Conservation (phyloP, 2,888 invertebrate species). For the Parnassius orleans region DNA sequence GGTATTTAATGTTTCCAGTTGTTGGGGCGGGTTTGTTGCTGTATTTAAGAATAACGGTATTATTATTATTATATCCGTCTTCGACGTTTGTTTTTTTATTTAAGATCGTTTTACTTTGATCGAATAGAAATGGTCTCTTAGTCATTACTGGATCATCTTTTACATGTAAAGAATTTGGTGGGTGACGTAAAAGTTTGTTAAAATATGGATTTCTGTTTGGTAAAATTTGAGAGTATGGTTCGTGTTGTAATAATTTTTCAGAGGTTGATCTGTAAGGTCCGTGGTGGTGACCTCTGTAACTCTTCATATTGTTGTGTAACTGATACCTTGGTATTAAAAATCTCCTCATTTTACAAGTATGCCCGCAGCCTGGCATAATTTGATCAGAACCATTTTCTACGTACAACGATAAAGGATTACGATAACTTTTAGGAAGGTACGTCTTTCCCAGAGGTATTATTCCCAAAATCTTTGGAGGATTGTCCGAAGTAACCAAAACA, state of each 20-base stretch:
- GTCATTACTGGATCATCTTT: neutral
- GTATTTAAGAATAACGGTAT: neutral
- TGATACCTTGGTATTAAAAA: neutral
- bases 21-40: neutral
- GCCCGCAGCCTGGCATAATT: neutral
- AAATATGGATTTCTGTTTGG: neutral
- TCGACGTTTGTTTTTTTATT: constrained; percentile 3
- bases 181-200: neutral
- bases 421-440: constrained; percentile 30
- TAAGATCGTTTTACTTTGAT: constrained; percentile 11
- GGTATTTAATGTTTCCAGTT: constrained; percentile 3
- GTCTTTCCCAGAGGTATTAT: constrained; percentile 51
- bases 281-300: neutral
- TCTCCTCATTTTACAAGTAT: constrained; percentile 6
- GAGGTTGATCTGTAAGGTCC: neutral
- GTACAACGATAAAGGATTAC: constrained; percentile 6
- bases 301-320: neutral
- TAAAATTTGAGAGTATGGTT: neutral
- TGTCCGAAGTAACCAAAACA: constrained; percentile 43
- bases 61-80: neutral
- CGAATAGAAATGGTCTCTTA: constrained; percentile 12
- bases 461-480: constrained; percentile 52
- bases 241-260: neutral
- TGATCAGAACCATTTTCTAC: neutral
- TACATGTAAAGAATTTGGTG: neutral